These are phyloP conservation scores for Philereme transversata DNA, from an alignment of 2,888 invertebrate species.

Conservation along the genomic window DNA sequence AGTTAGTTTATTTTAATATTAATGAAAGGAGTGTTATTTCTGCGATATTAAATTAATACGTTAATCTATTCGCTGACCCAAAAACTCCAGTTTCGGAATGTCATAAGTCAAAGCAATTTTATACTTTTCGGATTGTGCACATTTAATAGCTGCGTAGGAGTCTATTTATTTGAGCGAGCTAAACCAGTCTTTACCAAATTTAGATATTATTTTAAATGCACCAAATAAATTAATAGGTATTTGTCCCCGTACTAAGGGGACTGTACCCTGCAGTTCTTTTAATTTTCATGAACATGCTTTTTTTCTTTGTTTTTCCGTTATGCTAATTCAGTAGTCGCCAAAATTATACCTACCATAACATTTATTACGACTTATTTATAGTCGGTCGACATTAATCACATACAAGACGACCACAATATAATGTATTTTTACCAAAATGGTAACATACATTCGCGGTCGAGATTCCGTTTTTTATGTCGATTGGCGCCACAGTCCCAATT, in stretches of 20 bases:
- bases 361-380: conserved; percentile 59
- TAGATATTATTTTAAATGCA: conserved; percentile 28
- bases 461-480: conserved; percentile 41
- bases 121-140: conserved; percentile 33
- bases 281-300: conserved; percentile 1
- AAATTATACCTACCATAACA: conserved; percentile 38
- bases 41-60: no score
- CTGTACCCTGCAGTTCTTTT: conserved; percentile 3
- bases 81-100: conserved; percentile 35
- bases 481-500: conserved; percentile 37
- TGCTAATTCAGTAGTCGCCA: conserved; percentile 40
- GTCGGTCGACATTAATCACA: conserved; percentile 47
- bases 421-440: conserved; percentile 38
- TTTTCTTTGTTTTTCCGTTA: conserved; percentile 14
- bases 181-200: conserved; percentile 29
- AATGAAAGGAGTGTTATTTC: no score
- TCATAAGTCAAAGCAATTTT: conserved; percentile 32
- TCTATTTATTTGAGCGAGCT: conserved; percentile 40
- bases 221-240: background rate
- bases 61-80: conserved; percentile 27
- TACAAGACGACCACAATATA: conserved; percentile 25
- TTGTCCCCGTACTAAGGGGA: no score
- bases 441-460: conserved; percentile 34
- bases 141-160: conserved; percentile 43
- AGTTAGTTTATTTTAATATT: no score